Evolutionary conservation across 2,113 vertebrate genomes (phyloP), one percentile per base, ranked within the genome.

Genomic region (Callocephalon fimbriatum): DNA sequence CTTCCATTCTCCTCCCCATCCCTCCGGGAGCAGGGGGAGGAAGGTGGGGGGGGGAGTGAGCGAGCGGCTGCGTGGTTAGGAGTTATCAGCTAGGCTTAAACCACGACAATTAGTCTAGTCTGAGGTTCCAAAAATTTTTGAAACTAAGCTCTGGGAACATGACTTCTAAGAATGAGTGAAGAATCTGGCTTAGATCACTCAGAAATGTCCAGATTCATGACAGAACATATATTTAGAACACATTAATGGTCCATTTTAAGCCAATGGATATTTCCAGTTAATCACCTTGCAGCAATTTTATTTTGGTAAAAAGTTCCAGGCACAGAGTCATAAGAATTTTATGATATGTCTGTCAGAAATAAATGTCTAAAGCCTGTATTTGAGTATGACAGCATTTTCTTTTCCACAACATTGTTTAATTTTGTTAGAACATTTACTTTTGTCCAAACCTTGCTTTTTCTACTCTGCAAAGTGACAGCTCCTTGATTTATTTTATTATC

Each of bases 401-500:
- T 92, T 62, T 65, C 26, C 2, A n/a, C 61, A 42, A 12, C 1
- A 31, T 26, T 48, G 50, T 80, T 93, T 73, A 15, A 37, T 84
- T 95, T 90, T 59, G 48, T 75, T 66, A 83, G 25, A 88, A 91
- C 18, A 58, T 76, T 92, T 92, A 45, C 17, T 81, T 97, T 90
- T 94, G 25, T 75, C 58, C 51, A 86, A 81, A 89, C 3, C 12
- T 79, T 78, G 8, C 7, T 81, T 81, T 78, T 87, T 53, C 32
- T 62, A 20, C 19, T 84, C 71, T 84, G 22, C 15, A 66, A 90
- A 97, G 62, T 91, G 72, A 83, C 56, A 94, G 92, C 42, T 86
- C 37, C 82, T 45, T 86, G 70, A 93, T 96, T 92, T 80, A 95
- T 86, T 96, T 95, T 93, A 93, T 90, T 95, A 95, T 80, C 45